A percentile compares a stretch with the other conserved stretches of the same genome.
Conservation (phyloP, 2,888 invertebrate genomes). For the Xanthorhoe designata region DNA sequence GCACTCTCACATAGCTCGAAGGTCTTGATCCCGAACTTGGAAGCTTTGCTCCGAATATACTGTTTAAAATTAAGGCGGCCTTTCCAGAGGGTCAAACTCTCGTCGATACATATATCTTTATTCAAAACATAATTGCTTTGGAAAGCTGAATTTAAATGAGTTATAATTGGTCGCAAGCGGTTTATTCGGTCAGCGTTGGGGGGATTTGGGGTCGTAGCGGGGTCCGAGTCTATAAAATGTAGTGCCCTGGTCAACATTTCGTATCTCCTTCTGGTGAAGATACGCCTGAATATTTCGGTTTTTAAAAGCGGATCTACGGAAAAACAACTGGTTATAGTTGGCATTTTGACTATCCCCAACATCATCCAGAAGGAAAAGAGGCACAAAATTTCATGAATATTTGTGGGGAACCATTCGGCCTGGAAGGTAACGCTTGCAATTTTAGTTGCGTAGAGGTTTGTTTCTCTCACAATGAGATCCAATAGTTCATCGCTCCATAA, state of each 20-base stretch:
- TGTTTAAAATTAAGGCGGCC: not conserved
- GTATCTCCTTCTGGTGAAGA: constrained; percentile 32
- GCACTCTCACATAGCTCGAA: constrained; percentile 21
- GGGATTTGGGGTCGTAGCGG: not conserved
- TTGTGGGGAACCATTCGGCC: constrained; percentile 8
- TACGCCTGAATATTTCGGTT: not conserved
- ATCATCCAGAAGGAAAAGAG: not conserved
- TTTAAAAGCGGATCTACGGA: not conserved
- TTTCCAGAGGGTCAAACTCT: constrained; percentile 1
- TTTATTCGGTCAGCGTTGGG: not conserved
- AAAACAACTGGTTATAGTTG: constrained; percentile 14
- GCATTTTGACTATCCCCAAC: constrained; percentile 2
- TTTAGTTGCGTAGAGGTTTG: not conserved
- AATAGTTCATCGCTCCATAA: constrained; percentile 13
- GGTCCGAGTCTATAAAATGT: constrained; percentile 34
- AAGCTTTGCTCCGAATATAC: constrained; percentile 11
- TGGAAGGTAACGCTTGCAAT: constrained; percentile 6
- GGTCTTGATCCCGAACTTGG: not conserved
- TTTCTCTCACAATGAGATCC: constrained; percentile 5
- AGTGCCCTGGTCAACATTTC: constrained; percentile 31
- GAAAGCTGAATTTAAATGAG: not conserved
- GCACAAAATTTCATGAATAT: constrained; percentile 4
- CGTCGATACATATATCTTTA: constrained; percentile 9
- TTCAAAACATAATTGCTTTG: not conserved
- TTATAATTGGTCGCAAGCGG: not conserved